Evolutionary conservation across 2,797 vertebrate species (phyloP), one percentile per base, ranked within the genome.

Genomic region (Poecilia velifera): DNA sequence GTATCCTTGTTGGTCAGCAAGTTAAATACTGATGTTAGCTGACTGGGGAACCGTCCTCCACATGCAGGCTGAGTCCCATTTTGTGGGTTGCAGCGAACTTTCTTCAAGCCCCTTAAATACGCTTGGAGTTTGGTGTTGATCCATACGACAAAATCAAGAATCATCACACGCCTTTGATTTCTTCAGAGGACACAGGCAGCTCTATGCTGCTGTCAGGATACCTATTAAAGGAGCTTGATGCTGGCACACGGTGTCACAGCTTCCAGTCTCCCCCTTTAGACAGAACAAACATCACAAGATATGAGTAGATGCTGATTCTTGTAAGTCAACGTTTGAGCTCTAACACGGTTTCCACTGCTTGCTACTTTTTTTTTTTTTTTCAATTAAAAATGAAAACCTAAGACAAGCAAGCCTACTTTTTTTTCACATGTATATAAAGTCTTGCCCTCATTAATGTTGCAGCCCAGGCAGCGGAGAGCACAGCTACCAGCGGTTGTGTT

Each of bases 141-240:
- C 34, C 34, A 7, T n/a, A 10, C 13, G 5, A 28, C n/a, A 13
- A 74, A 25, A 3, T 74, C 12, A 12, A 2, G 13, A n/a, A 74
- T 53, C 72, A 7, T 39, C 51, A 28, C 39, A 43, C n/a, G 1
- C 41, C 53, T 74, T 14, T 41, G 51, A 41, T 74, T 39, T 41
- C 10, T 9, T 53, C 64, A 70, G 36, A 28, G 77, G 59, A 46
- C 51, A 41, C 55, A 73, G 57, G 55, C 39, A 70, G 43, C 70
- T 68, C 25, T 84, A 76, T 81, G 84, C 55, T 68, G 74, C 25
- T 87, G 78, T 82, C 84, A 82, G 46, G 79, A 41, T 73, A 62
- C 73, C 79, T 72, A 72, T 88, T 73, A 76, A 81, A 85, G 73
- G 39, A 66, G 31, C 22, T 1, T 71, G 78, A 75, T 82, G 78